phyloP scores from a whole-genome alignment of 2,888 invertebrate species.

The Drosophila testacea region DNA sequence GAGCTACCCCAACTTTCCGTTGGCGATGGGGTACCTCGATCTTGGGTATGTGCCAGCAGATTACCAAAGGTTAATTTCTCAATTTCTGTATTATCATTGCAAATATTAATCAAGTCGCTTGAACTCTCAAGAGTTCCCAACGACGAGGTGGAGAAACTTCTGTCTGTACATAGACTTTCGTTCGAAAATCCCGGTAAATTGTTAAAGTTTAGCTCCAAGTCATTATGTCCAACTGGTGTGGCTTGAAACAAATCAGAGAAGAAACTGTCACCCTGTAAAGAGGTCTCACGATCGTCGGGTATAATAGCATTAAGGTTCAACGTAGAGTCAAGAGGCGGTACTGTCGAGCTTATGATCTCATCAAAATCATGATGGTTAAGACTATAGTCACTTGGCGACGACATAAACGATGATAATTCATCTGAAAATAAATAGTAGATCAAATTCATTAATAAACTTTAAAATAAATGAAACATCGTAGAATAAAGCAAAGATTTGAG shows the following conservation, averaged over 20 bases:
- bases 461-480: too few relatives aligned
- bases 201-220: conserved; percentile 54
- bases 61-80: conserved; percentile 63
- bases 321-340: conserved; percentile 73
- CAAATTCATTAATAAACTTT: background rate
- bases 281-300: conserved; percentile 30
- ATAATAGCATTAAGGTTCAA: conserved; percentile 65
- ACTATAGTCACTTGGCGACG: conserved; percentile 71
- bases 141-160: conserved; percentile 34
- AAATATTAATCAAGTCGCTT: conserved; percentile 80
- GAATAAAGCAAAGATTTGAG: too few relatives aligned
- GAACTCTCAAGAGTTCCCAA: conserved; percentile 56
- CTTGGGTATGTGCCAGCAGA: conserved; percentile 54
- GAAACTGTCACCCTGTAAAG: conserved; percentile 39
- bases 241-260: conserved; percentile 49
- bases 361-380: conserved; percentile 74
- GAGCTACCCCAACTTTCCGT: conserved; percentile 78
- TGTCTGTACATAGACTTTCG: conserved; percentile 42
- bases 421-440: conserved; percentile 50
- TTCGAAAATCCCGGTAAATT: conserved; percentile 55
- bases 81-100: conserved; percentile 70
- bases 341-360: conserved; percentile 79
- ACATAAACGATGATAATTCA: conserved; percentile 74
- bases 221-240: conserved; percentile 27
- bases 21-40: conserved; percentile 82